A percentile compares a stretch with the other conserved stretches of the same genome.
Evolutionary conservation across 2,888 invertebrate species (phyloP).

Genomic region (Melinaea menophilus): DNA sequence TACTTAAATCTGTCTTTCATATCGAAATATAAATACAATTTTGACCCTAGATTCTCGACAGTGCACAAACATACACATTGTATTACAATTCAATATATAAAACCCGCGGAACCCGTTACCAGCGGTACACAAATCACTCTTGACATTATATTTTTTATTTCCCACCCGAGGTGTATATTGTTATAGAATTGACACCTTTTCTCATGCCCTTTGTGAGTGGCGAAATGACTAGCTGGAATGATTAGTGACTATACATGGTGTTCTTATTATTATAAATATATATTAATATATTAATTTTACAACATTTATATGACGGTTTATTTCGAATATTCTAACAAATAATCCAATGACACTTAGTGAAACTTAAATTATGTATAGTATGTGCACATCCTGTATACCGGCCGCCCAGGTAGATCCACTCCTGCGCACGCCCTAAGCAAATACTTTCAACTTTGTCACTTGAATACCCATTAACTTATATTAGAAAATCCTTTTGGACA

Average conservation of each 20-base stretch:
- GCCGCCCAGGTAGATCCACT: constrained; percentile 29
- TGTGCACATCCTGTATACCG: constrained; percentile 15
- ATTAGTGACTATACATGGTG: constrained; percentile 19
- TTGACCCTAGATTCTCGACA: no score
- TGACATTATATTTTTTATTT: constrained; percentile 20
- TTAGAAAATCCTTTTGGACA: background rate
- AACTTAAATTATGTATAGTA: background rate
- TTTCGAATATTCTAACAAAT: background rate
- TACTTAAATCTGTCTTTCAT: no score
- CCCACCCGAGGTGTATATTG: constrained; percentile 37
- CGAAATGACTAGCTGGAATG: constrained; percentile 31
- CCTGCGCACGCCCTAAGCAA: constrained; percentile 17
- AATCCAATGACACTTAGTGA: background rate
- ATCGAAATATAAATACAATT: no score
- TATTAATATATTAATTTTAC: no score
- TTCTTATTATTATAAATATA: background rate
- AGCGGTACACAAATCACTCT: constrained; percentile 1
- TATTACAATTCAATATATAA: background rate
- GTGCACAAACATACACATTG: no score
- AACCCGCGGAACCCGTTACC: constrained; percentile 21
- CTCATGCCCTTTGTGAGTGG: constrained; percentile 35
- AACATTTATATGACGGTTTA: no score
- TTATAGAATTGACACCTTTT: constrained; percentile 49
- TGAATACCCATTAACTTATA: constrained; percentile 9
- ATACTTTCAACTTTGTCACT: constrained; percentile 17